Base-by-base conservation (phyloP, 2,888 invertebrate species). In the Hirudinaria manillensis region DNA sequence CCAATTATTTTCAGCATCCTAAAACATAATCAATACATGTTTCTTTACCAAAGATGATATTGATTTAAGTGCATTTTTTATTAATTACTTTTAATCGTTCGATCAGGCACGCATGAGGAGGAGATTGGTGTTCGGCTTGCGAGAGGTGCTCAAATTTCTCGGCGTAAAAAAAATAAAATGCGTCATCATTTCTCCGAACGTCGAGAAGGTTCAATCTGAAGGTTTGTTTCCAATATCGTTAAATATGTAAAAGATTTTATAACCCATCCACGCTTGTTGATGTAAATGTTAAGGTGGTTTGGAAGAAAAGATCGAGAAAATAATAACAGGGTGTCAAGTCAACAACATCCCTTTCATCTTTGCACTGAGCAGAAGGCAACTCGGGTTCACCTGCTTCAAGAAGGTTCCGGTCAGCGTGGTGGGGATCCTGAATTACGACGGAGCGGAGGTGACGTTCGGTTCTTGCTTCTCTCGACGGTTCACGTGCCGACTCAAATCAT, bases 141-240 rank as follows among this genome's bases (percentile, higher is more conserved):
- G 89, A 68, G 89, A 90, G 83, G 87, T 88, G 0, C 86, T 87
- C 68, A 88, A 88, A 77, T 88, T 88, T 80, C 81, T 90, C 24
- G 85, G 85, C 66, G 83, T 89, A 34, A 87, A 87, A 75, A 89
- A 89, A 83, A 84, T 90, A 0, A 89, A 89, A 81, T 83, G 89
- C 77, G 83, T 90, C 10, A 84, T 90, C 7, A 86, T 90, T 70
- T 90, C 90, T 16, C 88, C 90, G 2, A 89, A 90, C 82, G 85
- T 90, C 79, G 90, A 90, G 80, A 83, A 83, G 79, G 85, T 85
- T 68, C 83, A 85, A 77, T 85, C 85, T 3, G 84, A 86, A 83
- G 88, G 87, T 87, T n/a, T n/a, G 10, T 34, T 34, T 29, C 6
- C 36, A 7, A 1, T 7, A 13, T 16, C 32, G 10, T 34, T 68